Conservation (phyloP, 2,797 vertebrate genomes). For the Gallinago stenura region DNA sequence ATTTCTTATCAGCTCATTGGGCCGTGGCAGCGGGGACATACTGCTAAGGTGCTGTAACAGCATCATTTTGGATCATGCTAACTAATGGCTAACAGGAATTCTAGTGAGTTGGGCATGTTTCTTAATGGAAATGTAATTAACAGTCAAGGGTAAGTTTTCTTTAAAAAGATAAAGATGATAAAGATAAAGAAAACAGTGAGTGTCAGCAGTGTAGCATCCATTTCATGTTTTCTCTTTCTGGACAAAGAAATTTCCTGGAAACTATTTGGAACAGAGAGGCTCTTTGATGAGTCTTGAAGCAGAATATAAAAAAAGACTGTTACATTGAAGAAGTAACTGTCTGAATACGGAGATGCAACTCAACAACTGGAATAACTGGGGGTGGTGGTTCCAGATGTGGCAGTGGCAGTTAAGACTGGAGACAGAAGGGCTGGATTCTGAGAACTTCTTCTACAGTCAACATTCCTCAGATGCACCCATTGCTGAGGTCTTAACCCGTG, state of each 20-base stretch:
- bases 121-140: not conserved
- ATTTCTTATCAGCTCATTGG: too few species aligned
- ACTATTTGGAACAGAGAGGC: not conserved
- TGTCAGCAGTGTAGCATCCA: not conserved
- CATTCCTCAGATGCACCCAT: not conserved
- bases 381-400: not conserved
- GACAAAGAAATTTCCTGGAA: not conserved
- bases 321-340: not conserved
- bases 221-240: not conserved
- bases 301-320: not conserved
- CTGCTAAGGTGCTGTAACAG: too few species aligned
- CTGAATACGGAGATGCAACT: not conserved
- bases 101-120: not conserved
- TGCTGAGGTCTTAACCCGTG: not conserved
- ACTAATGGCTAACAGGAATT: not conserved
- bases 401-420: not conserved
- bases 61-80: not conserved
- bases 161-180: not conserved
- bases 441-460: not conserved
- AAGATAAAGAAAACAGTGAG: not conserved
- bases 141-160: not conserved
- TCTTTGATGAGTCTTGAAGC: not conserved
- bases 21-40: too few species aligned
- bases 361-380: not conserved
- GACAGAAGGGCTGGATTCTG: not conserved